Evolutionary conservation across 2,113 vertebrate genomes (phyloP).

Genomic region (Petromus typicus): DNA sequence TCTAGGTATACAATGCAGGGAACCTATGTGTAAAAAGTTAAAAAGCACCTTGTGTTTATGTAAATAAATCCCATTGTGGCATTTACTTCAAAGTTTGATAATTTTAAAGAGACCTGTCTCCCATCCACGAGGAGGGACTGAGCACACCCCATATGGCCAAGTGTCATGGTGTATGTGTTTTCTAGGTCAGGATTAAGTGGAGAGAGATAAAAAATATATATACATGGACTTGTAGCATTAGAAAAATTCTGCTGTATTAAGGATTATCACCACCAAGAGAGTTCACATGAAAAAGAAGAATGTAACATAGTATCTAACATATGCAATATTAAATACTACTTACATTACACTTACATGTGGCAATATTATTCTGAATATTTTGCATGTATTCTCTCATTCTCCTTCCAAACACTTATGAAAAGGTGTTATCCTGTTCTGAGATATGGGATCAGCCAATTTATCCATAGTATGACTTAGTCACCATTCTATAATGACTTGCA

Average conservation of each 20-base stretch:
- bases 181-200: neutral
- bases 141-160: neutral
- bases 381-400: neutral
- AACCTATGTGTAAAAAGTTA: conserved; percentile 44
- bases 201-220: neutral
- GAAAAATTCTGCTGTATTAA: conserved; percentile 13
- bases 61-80: neutral
- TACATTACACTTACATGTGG: neutral
- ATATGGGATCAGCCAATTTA: neutral
- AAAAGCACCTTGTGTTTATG: neutral
- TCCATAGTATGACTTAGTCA: neutral
- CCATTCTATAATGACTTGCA: neutral
- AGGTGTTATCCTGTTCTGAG: neutral
- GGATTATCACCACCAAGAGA: neutral
- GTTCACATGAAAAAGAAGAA: neutral
- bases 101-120: neutral
- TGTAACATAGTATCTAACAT: neutral
- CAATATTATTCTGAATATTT: neutral
- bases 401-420: neutral
- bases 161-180: neutral
- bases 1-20: neutral
- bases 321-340: neutral
- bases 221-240: neutral
- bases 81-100: neutral
- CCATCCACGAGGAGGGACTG: neutral